Evolutionary conservation across 92 coral and sea anemone species (phyloP).

Genomic region (Parazoanthus darwini): DNA sequence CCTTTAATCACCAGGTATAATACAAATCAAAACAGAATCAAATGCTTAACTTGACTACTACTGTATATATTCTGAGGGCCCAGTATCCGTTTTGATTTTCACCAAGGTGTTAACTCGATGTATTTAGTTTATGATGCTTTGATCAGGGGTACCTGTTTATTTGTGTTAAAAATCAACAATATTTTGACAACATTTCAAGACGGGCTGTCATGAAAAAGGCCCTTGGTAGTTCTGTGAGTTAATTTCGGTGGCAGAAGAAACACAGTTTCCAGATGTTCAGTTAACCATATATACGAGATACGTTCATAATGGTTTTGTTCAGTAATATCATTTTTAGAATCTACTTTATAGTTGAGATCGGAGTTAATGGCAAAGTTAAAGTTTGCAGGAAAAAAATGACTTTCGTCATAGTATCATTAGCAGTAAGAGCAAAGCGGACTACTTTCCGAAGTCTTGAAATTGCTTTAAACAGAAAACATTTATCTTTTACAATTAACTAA

Average conservation of each 20-base stretch:
- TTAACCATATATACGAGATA: not conserved
- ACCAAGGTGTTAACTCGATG: not conserved
- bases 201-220: not conserved
- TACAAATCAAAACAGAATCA: not conserved
- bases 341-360: not conserved
- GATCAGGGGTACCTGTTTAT: constrained; percentile 70
- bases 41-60: not conserved
- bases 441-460: not conserved
- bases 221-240: not conserved
- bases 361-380: not conserved
- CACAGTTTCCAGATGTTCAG: not conserved
- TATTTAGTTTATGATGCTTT: constrained; percentile 13
- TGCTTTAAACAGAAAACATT: not conserved
- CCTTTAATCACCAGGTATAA: not conserved
- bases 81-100: not conserved
- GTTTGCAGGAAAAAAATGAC: not conserved
- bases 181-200: constrained; percentile 17
- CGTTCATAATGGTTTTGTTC: too few relatives aligned
- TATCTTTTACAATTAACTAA: too few relatives aligned
- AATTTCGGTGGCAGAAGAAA: not conserved
- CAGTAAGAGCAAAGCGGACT: not conserved
- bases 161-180: constrained; percentile 43
- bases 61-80: not conserved
- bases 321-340: not conserved
- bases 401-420: not conserved